Base-by-base conservation (phyloP, 1,140 invertebrate species). In the Drosophila lacertosa region DNA sequence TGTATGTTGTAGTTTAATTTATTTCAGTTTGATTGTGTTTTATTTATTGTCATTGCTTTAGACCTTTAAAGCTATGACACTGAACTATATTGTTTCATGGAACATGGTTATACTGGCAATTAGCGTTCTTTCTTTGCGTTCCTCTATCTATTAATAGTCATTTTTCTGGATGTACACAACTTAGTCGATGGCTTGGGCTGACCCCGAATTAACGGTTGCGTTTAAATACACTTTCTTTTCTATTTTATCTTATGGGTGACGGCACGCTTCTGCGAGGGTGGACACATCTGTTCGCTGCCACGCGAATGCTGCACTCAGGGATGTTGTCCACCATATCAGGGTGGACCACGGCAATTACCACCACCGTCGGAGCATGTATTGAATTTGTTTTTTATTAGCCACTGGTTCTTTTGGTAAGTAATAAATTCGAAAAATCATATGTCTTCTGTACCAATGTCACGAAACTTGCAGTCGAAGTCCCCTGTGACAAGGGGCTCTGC, bases 281-380 rank as follows among this genome's bases (percentile, higher is more conserved):
- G 93, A 2, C 92, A 93, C 51, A 91, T 91, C 1, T 95, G 95
- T 82, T 93, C 94, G 35, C 93, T 94, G 64, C 94, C 94, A 58
- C 95, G 95, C 91, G 93, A 94, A 82, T 96, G 95, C 90, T 96
- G 95, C 91, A 93, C 93, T 37, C 92, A 94, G 89, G 95, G 94
- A 51, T 96, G 95, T 91, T 96, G 95, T 91, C 94, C 94, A 65
- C 91, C 93, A 1, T 91, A 91, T 65, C 92, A 90, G 82, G 92
- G 91, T 74, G 93, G 91, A 67, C 93, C 82, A 69, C 92, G 91
- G 74, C 91, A 90, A 74, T 86, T 89, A 74, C 91, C 91, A 40
- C 91, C 90, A 57, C 92, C 91, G 33, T 88, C 92, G 62, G 89
- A 92, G 63, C 91, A 92, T 62, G 89, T 93, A 20, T 82, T 93